These are phyloP conservation scores for Clarias magur DNA, from an alignment of 2,113 vertebrate genomes.

Conservation along the genomic window DNA sequence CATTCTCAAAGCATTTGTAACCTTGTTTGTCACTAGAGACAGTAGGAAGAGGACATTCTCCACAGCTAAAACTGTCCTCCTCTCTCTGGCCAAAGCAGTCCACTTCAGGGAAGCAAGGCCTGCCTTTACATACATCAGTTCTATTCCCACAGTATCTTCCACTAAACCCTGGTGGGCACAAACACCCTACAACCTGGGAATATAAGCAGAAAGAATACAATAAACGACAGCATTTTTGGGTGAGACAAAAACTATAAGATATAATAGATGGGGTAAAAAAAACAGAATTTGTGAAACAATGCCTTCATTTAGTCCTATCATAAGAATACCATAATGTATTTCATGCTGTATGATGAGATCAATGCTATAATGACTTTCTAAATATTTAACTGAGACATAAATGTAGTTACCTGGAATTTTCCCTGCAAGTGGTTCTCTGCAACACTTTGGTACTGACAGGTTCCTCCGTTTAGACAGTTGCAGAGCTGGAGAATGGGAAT, in stretches of 20 bases:
- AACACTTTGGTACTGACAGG: slow-evolving; percentile 72
- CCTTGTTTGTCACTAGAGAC: slow-evolving; percentile 63
- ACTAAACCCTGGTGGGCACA: slow-evolving; percentile 71
- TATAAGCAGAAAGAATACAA: background rate
- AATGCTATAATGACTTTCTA: background rate
- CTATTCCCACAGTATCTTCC: slow-evolving; percentile 71
- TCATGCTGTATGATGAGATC: background rate
- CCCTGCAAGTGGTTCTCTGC: slow-evolving; percentile 68
- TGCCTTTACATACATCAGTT: slow-evolving; percentile 67
- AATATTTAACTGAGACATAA: background rate
- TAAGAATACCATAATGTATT: background rate
- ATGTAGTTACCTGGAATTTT: slow-evolving; percentile 73
- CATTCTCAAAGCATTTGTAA: slow-evolving; percentile 79
- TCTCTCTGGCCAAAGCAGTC: slow-evolving; percentile 58
- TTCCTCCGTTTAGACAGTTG: slow-evolving; percentile 77
- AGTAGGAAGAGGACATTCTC: slow-evolving; percentile 67
- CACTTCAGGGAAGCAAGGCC: slow-evolving; percentile 74
- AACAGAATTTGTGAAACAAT: background rate
- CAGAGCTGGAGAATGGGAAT: slow-evolving; percentile 73
- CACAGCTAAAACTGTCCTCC: slow-evolving; percentile 67
- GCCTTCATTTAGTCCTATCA: background rate
- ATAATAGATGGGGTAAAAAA: background rate
- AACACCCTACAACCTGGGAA: slow-evolving; percentile 73
- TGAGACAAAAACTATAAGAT: background rate
- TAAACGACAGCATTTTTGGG: background rate